Evolutionary conservation across 2,797 vertebrate species (phyloP).

Genomic region (Apogon talboti): DNA sequence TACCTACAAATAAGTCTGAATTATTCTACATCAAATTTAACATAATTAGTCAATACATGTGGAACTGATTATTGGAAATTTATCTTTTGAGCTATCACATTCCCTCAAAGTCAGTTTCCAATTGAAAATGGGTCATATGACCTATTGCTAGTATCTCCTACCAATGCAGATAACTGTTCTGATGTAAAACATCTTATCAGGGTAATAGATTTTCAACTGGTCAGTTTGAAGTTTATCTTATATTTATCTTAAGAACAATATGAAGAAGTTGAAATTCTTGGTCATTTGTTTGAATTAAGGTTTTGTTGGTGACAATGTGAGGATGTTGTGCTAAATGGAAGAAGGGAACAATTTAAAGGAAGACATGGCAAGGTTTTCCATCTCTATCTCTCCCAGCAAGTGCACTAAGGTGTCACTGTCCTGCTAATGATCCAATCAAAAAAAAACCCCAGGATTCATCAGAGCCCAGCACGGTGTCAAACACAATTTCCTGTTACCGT

Average conservation of each 20-base stretch:
- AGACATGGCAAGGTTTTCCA: conserved; percentile 27
- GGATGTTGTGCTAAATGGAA: background rate
- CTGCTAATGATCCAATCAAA: conserved; percentile 80
- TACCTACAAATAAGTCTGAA: too few relatives aligned
- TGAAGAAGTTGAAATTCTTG: background rate
- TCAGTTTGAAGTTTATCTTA: background rate
- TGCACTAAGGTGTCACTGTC: conserved; percentile 62
- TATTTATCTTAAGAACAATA: too few relatives aligned
- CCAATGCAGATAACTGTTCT: too few relatives aligned
- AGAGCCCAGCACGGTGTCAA: conserved; percentile 31
- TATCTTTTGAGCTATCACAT: too few relatives aligned
- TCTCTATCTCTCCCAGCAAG: conserved; percentile 53
- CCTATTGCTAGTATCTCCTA: too few relatives aligned
- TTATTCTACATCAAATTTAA: too few relatives aligned
- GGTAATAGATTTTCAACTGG: too few relatives aligned
- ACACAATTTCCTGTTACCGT: conserved; percentile 13
- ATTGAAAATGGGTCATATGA: too few relatives aligned
- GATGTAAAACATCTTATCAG: too few relatives aligned
- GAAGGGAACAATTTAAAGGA: conserved; percentile 12
- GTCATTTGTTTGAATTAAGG: background rate
- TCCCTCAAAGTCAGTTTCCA: too few relatives aligned
- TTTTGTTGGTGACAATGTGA: background rate
- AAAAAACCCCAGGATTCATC: conserved; percentile 55
- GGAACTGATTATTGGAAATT: too few relatives aligned
- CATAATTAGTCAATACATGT: too few relatives aligned